Conservation (phyloP, 2,888 invertebrate species). For the Standfussiana lucernea region DNA sequence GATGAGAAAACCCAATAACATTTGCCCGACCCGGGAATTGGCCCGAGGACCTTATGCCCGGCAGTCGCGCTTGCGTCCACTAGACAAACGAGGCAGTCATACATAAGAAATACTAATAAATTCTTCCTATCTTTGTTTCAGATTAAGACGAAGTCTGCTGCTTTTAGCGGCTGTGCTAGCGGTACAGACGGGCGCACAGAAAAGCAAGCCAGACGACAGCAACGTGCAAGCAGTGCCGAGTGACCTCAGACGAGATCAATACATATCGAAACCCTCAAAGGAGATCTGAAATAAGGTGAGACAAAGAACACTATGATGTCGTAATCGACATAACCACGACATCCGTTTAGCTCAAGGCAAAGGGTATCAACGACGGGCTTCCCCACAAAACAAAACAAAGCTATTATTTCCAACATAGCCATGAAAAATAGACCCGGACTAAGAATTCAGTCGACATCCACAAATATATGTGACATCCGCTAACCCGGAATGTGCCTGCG, state of each 20-base stretch:
- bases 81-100: not conserved
- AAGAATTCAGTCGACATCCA: conserved; percentile 17
- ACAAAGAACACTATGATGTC: not conserved
- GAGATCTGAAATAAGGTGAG: conserved; percentile 2
- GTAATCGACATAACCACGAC: not conserved
- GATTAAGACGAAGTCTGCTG: conserved; percentile 82
- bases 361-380: conserved; percentile 9
- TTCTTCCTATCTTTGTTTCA: conserved; percentile 76
- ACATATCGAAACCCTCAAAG: not conserved
- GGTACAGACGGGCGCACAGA: conserved; percentile 77
- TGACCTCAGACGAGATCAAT: conserved; percentile 79
- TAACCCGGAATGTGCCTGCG: not conserved
- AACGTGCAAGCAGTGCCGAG: conserved; percentile 84
- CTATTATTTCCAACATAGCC: conserved; percentile 17
- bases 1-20: not conserved
- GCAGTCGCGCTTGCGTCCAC: not conserved
- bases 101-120: not conserved
- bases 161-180: conserved; percentile 77
- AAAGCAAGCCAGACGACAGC: conserved; percentile 81
- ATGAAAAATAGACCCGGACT: conserved; percentile 2
- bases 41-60: not conserved
- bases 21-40: not conserved
- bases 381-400: not conserved
- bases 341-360: conserved; percentile 41
- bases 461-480: not conserved